A percentile compares a stretch with the other conserved stretches of the same genome.
phyloP scores from a whole-genome alignment of 2,113 vertebrate species.

The Gallinago undulata region DNA sequence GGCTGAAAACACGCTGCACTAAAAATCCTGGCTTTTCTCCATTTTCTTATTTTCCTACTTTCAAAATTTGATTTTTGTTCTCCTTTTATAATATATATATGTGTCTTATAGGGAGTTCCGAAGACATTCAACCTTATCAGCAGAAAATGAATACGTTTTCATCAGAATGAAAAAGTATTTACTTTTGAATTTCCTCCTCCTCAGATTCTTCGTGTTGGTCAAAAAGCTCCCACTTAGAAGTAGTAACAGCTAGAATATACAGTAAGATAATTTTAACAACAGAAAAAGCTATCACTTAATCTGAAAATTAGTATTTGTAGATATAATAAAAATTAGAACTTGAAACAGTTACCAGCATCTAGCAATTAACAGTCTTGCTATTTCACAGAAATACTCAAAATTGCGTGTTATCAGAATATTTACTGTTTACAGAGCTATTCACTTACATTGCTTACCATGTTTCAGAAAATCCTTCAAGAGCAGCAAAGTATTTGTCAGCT shows the following conservation, averaged over 20 bases:
- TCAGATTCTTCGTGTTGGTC: constrained; percentile 92
- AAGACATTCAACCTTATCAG: background rate
- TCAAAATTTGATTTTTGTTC: background rate
- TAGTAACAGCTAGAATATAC: constrained; percentile 86
- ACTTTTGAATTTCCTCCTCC: constrained; percentile 88
- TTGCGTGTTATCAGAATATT: background rate
- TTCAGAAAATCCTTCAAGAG: background rate
- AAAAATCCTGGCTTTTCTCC: background rate
- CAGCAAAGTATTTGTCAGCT: background rate
- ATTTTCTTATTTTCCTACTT: background rate
- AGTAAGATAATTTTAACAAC: background rate
- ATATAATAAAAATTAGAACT: background rate
- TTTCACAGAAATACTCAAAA: background rate
- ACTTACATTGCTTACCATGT: background rate
- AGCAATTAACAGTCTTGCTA: background rate
- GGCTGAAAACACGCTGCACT: background rate
- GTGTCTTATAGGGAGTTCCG: background rate
- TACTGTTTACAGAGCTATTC: background rate
- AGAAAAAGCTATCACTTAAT: background rate
- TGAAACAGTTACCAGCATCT: background rate
- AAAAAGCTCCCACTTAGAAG: constrained; percentile 97
- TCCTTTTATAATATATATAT: background rate
- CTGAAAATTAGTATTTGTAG: background rate
- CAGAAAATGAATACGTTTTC: background rate
- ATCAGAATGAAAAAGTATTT: constrained; percentile 28